Conservation (phyloP, 2,888 invertebrate genomes). For the Neoitamus cyanurus region DNA sequence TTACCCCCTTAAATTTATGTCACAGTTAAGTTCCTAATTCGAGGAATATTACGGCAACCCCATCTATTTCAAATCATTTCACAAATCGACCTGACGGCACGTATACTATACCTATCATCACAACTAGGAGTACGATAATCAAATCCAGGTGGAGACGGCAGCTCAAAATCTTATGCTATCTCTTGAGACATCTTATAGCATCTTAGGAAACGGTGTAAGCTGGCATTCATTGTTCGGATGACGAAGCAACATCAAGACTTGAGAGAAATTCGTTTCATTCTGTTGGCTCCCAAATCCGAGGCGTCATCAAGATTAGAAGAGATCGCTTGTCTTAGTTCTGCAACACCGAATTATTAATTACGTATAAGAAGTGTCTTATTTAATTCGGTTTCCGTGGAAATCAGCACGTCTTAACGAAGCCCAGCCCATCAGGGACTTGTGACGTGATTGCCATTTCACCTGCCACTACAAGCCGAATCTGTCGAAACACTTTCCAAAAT, state of each 20-base stretch:
- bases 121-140: not conserved
- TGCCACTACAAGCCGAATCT: not conserved
- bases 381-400: not conserved
- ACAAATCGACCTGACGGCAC: not conserved
- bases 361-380: not conserved
- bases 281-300: not conserved
- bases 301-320: not conserved
- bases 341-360: not conserved
- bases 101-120: not conserved
- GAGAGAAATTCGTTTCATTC: not conserved
- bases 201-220: not conserved
- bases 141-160: not conserved
- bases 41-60: not conserved
- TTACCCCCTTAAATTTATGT: not conserved
- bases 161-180: not conserved
- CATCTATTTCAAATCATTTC: not conserved
- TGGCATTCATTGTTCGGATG: not conserved
- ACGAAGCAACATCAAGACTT: not conserved
- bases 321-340: not conserved
- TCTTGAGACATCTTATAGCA: not conserved
- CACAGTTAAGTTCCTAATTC: not conserved
- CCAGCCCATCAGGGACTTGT: not conserved
- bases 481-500: not conserved
- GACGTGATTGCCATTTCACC: not conserved
- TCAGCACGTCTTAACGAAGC: not conserved